Evolutionary conservation across 2,113 vertebrate species (phyloP).

Genomic region (Tympanuchus pallidicinctus): DNA sequence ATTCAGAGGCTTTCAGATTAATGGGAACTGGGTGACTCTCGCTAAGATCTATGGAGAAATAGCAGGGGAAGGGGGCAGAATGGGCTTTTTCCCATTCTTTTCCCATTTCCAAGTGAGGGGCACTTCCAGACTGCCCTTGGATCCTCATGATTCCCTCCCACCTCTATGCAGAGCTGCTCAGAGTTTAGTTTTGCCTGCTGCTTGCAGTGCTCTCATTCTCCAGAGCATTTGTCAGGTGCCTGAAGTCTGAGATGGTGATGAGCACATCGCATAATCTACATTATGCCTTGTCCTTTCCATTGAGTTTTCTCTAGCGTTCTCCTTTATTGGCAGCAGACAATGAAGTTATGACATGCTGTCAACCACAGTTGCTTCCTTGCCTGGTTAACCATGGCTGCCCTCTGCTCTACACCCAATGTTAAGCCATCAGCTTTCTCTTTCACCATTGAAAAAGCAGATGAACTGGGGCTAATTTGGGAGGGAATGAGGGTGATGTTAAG

Average conservation of each 20-base stretch:
- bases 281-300: slow-evolving; percentile 44
- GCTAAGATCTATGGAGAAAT: background rate
- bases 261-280: slow-evolving; percentile 28
- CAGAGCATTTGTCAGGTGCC: slow-evolving; percentile 36
- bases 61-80: background rate
- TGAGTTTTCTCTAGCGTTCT: slow-evolving; percentile 48
- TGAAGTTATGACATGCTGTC: slow-evolving; percentile 63
- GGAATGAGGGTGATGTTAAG: background rate
- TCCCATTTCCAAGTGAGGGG: background rate
- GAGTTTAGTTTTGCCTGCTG: background rate
- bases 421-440: background rate
- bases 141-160: background rate
- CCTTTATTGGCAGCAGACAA: slow-evolving; percentile 58
- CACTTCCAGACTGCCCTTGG: fast-evolving
- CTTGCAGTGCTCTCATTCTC: background rate
- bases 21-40: background rate
- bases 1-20: background rate
- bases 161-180: background rate
- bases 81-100: too few relatives aligned
- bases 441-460: background rate
- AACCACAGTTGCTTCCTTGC: slow-evolving; percentile 51
- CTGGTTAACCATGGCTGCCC: background rate
- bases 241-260: slow-evolving; percentile 19
- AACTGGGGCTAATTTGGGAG: background rate
- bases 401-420: background rate